These are phyloP conservation scores for Chrysolina americana DNA, from an alignment of 2,888 invertebrate species.

Conservation along the genomic window DNA sequence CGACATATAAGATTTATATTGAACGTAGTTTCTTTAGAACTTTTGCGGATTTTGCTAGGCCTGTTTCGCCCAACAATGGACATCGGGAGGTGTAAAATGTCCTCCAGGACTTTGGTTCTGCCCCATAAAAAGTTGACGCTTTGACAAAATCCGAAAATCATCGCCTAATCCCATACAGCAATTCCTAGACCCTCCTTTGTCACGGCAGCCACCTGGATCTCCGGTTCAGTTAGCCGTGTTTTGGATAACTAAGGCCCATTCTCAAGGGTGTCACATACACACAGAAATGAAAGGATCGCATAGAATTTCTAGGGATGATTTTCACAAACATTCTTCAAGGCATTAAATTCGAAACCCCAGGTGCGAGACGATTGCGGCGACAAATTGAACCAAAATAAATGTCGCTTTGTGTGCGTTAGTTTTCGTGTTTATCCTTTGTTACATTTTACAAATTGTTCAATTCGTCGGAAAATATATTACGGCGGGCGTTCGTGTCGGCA, in stretches of 20 bases:
- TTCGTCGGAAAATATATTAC: conserved; percentile 50
- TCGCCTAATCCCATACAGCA: conserved; percentile 33
- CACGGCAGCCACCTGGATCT: conserved; percentile 54
- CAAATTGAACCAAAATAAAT: conserved; percentile 65
- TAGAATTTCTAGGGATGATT: conserved; percentile 47
- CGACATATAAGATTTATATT: too few species aligned
- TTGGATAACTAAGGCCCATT: conserved; percentile 57
- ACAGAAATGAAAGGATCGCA: conserved; percentile 38
- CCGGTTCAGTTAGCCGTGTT: conserved; percentile 52
- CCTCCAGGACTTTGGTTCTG: conserved; percentile 19
- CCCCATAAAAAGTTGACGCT: conserved; percentile 33
- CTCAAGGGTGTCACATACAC: conserved; percentile 48
- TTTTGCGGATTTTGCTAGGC: background rate
- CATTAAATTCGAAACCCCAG: conserved; percentile 51
- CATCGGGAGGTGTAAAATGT: conserved; percentile 15
- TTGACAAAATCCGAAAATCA: conserved; percentile 32
- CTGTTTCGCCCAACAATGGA: conserved; percentile 5
- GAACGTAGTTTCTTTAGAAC: too few species aligned
- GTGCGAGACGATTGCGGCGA: conserved; percentile 62
- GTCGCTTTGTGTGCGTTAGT: conserved; percentile 44
- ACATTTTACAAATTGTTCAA: conserved; percentile 45
- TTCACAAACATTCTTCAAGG: conserved; percentile 45
- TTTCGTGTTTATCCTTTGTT: conserved; percentile 40
- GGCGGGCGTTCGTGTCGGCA: conserved; percentile 29
- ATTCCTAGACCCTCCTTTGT: conserved; percentile 38